Conservation (phyloP, 2,113 vertebrate genomes). For the Shinisaurus crocodilurus region DNA sequence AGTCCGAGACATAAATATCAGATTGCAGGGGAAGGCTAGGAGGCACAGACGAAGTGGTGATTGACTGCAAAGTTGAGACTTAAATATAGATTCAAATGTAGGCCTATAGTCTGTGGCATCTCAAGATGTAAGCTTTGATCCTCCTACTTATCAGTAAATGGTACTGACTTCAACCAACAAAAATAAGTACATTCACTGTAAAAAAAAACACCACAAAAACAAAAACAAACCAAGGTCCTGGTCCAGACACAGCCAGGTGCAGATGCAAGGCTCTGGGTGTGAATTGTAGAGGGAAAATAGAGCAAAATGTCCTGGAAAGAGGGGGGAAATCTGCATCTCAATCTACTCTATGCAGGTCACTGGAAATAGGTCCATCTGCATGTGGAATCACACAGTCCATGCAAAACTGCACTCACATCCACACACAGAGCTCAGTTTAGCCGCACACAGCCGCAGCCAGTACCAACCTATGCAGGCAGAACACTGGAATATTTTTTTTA, state of each 20-base stretch:
- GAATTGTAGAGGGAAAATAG: neutral
- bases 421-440: neutral
- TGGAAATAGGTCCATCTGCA: neutral
- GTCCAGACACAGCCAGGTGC: neutral
- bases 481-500: neutral
- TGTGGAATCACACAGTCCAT: neutral
- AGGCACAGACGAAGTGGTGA: neutral
- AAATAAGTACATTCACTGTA: neutral
- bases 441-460: neutral
- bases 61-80: neutral
- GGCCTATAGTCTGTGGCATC: neutral
- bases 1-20: slow-evolving; percentile 44
- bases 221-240: neutral
- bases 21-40: slow-evolving; percentile 32
- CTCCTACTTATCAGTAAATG: neutral
- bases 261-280: neutral
- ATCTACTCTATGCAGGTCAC: neutral
- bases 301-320: neutral
- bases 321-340: neutral
- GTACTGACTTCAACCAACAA: neutral
- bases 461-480: neutral
- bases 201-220: no score
- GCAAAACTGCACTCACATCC: neutral
- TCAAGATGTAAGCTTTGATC: neutral
- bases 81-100: neutral